Base-by-base conservation (phyloP, 2,797 vertebrate genomes). In the Nasua narica region DNA sequence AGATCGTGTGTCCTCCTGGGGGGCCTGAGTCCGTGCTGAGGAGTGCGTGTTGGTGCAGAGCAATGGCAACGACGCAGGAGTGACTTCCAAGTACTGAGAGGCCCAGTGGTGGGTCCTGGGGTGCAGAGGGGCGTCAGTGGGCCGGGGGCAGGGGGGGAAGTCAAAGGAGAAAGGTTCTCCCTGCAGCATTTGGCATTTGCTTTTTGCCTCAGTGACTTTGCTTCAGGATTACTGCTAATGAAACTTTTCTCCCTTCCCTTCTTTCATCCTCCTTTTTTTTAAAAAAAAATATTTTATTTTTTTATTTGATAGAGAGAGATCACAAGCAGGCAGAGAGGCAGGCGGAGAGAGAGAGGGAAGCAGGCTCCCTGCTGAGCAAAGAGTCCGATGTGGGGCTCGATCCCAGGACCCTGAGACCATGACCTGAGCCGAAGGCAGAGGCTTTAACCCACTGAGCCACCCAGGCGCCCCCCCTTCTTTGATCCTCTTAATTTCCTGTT, bases 21-120 rank as follows among this genome's bases (percentile, higher is more conserved):
- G 72, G 70, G 48, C 19, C 15, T 1, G 1, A 0, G 0, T 35
- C 27, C 12, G 6, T 50, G 21, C 81, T 12, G 16, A 8, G 52
- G 62, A 13, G 37, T 8, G 11, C 60, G 70, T 52, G 0, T 27
- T 19, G 2, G 0, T 37, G 14, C 18, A 0, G 29, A 27, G 40
- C 7, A 0, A 29, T 10, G 87, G 35, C 2, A 1, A 16, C 3
- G 1, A 40, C 0, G 0, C n/a, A n/a, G 37, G 56, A 67, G 10
- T 65, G 67, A 18, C n/a, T 40, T 87, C 0, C 0, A 3, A 79
- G 62, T 48, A 23, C 23, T 2, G 27, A 16, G 35, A 5, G 27
- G 14, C 56, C 32, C 5, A 0, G 46, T 0, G 0, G 25, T 25
- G 11, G 1, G 40, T 19, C 60, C 87, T 32, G 2, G 50, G 18